These are phyloP conservation scores for Dryococelus australis DNA, from an alignment of 2,888 invertebrate species.

Conservation along the genomic window DNA sequence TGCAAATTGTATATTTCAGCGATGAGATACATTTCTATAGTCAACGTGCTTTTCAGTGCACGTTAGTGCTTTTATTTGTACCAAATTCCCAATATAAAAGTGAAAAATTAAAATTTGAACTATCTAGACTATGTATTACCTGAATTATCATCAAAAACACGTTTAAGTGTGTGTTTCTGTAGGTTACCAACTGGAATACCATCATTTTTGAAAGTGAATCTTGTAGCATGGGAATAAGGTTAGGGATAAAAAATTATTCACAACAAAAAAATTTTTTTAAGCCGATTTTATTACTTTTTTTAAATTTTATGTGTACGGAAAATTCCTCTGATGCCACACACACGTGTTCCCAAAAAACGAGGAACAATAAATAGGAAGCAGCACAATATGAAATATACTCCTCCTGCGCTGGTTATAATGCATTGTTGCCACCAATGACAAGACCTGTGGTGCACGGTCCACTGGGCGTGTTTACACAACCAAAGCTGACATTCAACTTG, in stretches of 20 bases:
- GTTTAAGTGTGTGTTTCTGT: too few species aligned
- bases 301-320: constrained; percentile 21
- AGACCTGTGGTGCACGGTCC: background rate
- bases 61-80: too few species aligned
- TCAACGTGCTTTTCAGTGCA: too few species aligned
- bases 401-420: background rate
- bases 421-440: background rate
- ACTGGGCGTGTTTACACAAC: constrained; percentile 10
- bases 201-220: background rate
- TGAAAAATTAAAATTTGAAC: too few species aligned
- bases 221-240: background rate
- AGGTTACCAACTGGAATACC: background rate
- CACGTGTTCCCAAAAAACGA: background rate
- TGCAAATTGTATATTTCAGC: too few species aligned
- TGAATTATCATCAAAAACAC: too few species aligned
- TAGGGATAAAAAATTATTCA: background rate
- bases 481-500: constrained; percentile 1
- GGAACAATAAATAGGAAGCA: constrained; percentile 28
- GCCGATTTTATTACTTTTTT: constrained; percentile 20
- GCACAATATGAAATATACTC: constrained; percentile 20
- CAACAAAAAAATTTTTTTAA: background rate
- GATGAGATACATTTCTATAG: too few species aligned
- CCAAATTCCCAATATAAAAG: too few species aligned
- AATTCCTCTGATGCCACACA: background rate
- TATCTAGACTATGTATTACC: too few species aligned